Conservation (phyloP, 2,888 invertebrate species). For the Apamea sordens region DNA sequence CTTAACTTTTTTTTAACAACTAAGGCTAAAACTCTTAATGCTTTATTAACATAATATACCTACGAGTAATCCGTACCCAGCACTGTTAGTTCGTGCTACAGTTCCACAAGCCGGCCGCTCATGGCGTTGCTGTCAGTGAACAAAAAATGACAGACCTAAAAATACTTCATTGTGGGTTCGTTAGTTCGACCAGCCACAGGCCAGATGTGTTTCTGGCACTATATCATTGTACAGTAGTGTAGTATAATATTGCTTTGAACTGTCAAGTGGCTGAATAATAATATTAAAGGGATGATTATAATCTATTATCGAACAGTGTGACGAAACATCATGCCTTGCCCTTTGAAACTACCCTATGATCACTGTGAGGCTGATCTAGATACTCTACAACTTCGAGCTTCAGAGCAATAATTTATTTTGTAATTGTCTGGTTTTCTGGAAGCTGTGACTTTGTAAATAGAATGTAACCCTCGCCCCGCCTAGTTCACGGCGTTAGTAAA, state of each 20-base stretch:
- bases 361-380: neutral
- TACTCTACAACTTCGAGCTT: neutral
- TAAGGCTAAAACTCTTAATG: neutral
- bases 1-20: neutral
- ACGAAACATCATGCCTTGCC: neutral
- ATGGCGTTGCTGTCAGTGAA: neutral
- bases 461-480: neutral
- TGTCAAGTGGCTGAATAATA: slow-evolving; percentile 1
- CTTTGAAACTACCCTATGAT: neutral
- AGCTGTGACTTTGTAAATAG: slow-evolving; percentile 3
- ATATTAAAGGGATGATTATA: neutral
- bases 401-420: slow-evolving; percentile 3
- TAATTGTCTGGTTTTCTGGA: neutral
- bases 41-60: neutral
- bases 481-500: neutral
- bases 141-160: neutral
- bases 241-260: slow-evolving; percentile 5
- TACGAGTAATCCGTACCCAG: neutral
- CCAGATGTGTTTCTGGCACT: neutral
- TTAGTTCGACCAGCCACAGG: neutral
- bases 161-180: neutral
- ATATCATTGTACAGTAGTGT: neutral
- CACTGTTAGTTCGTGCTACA: neutral
- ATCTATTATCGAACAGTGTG: neutral
- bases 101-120: neutral